A percentile compares a stretch with the other conserved stretches of the same genome.
phyloP scores from a whole-genome alignment of 2,888 invertebrate species.

The Frankliniella fusca region DNA sequence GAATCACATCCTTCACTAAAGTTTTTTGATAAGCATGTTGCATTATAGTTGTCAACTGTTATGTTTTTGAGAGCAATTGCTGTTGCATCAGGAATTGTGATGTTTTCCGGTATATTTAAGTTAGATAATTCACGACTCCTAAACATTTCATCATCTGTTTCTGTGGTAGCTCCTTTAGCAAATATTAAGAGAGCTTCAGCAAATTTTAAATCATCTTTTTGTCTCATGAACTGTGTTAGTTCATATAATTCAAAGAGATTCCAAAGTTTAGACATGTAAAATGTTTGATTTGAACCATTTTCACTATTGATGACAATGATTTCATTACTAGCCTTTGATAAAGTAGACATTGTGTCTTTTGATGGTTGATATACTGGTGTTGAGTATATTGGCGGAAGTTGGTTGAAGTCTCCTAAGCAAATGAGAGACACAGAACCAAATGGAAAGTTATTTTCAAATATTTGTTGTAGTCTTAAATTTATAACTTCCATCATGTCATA shows the following conservation, averaged over 20 bases:
- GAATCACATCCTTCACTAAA: neutral
- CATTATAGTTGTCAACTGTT: neutral
- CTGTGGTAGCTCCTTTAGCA: constrained; percentile 32
- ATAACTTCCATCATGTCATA: constrained; percentile 17
- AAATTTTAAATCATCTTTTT: constrained; percentile 37
- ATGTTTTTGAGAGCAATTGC: neutral
- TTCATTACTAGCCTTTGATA: neutral
- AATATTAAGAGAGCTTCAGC: constrained; percentile 34
- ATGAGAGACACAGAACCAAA: constrained; percentile 36
- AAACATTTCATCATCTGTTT: neutral
- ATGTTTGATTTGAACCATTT: neutral
- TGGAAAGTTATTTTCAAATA: constrained; percentile 28
- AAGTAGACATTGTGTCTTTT: neutral
- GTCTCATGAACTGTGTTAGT: constrained; percentile 39
- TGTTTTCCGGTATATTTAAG: neutral
- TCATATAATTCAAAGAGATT: constrained; percentile 34
- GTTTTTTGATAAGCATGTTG: neutral
- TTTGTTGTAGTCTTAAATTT: constrained; percentile 34
- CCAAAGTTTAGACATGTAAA: constrained; percentile 32
- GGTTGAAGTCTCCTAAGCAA: constrained; percentile 38
- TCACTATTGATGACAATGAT: neutral
- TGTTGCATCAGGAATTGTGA: neutral
- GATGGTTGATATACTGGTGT: constrained; percentile 30
- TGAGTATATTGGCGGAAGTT: constrained; percentile 38
- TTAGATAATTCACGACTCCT: neutral